Base-by-base conservation (phyloP, 2,888 invertebrate species). In the Lasioglossum lativentre region DNA sequence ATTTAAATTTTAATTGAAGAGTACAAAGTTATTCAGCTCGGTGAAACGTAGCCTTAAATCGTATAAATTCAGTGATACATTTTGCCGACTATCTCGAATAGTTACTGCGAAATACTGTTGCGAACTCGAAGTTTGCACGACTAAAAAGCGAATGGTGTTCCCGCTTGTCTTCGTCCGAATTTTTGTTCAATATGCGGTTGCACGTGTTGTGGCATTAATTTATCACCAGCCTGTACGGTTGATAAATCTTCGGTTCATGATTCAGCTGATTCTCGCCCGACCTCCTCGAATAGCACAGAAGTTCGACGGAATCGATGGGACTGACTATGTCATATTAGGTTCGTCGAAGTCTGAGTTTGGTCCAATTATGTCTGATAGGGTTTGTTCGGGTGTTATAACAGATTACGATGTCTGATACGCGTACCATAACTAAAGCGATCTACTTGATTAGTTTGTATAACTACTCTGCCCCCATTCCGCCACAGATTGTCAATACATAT, bases 221-320 rank as follows among this genome's bases (percentile, higher is more conserved):
- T 70, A 70, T 70, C 38, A 70, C 38, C n/a, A 2, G 40, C 12
- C 70, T n/a, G 34, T n/a, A 23, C 47, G 34, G 47, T 3, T 34
- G 73, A 73, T 70, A 73, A 73, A 73, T 52, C 52, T 47, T 19
- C 52, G 34, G 38, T 70, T 70, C 70, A 38, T 70, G 70, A 70
- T n/a, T 70, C 70, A 70, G 70, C 70, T 40, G 70, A 70, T 40
- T 70, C 40, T 70, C 70, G 70, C 0, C 5, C 38, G n/a, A 40
- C 70, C n/a, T 40, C 38, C 40, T 70, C 23, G 70, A n/a, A 40
- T 14, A n/a, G 70, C 52, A 6, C 52, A 52, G 52, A 47, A 73
- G 30, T 73, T 73, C 34, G 34, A 30, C 30, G 34, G 30, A 72
- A 45, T 45, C 72, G 72, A 72, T 72, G 27, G 73, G 23, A 47